Evolutionary conservation across 1,140 invertebrate species (phyloP).

Genomic region (Drosophila ambigua): DNA sequence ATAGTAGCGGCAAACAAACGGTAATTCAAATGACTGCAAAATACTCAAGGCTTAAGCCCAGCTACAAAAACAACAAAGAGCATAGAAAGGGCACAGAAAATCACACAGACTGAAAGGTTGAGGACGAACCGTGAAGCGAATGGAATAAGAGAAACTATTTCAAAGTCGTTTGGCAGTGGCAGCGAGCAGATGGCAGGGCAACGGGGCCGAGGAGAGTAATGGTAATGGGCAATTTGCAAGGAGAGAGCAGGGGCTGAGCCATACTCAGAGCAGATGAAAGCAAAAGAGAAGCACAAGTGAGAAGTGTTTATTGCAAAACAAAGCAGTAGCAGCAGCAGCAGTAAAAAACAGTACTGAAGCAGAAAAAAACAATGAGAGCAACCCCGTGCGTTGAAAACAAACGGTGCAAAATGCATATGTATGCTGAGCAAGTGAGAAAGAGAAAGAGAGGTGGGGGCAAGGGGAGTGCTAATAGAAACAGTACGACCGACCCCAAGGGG

Average conservation of each 20-base stretch:
- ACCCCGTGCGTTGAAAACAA: background rate
- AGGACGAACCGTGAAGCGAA: slow-evolving; percentile 12
- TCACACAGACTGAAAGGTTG: slow-evolving; percentile 3
- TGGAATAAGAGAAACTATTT: slow-evolving; percentile 41
- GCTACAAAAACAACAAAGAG: slow-evolving; percentile 13
- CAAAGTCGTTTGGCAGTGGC: slow-evolving; percentile 42
- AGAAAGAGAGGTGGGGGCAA: background rate
- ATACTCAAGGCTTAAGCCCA: background rate
- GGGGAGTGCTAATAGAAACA: no score
- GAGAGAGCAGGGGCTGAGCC: slow-evolving; percentile 1
- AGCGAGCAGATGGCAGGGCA: background rate
- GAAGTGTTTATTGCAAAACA: slow-evolving; percentile 48
- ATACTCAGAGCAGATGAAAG: slow-evolving; percentile 24
- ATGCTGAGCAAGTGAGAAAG: background rate
- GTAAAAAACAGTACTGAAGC: background rate
- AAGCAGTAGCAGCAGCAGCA: slow-evolving; percentile 17
- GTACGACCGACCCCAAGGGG: no score
- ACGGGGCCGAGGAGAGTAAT: background rate
- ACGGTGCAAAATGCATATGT: slow-evolving; percentile 8
- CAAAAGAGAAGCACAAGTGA: background rate
- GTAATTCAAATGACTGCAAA: slow-evolving; percentile 39
- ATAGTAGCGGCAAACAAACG: slow-evolving; percentile 28
- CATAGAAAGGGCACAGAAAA: slow-evolving; percentile 4
- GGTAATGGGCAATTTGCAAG: slow-evolving; percentile 32
- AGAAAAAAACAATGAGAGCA: slow-evolving; percentile 1